phyloP scores from a whole-genome alignment of 2,888 invertebrate species.

The Diplazon laetatorius region DNA sequence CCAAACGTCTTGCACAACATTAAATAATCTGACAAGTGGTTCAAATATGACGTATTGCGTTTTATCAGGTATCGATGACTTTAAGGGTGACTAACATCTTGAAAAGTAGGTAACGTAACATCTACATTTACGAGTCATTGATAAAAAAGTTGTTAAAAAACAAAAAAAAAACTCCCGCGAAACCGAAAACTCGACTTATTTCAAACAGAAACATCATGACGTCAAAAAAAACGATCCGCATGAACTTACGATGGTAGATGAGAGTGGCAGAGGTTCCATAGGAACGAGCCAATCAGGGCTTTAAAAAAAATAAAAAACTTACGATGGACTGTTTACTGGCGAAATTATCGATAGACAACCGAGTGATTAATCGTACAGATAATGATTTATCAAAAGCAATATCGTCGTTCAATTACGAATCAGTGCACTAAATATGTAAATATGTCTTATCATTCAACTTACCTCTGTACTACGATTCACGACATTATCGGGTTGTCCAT shows the following conservation, averaged over 20 bases:
- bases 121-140: not conserved
- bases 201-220: not conserved
- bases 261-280: no score
- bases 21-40: conserved; percentile 3
- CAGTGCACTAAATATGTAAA: conserved; percentile 6
- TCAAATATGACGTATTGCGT: not conserved
- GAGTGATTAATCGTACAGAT: conserved; percentile 31
- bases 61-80: conserved; percentile 34
- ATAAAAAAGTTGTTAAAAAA: not conserved
- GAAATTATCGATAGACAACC: conserved; percentile 28
- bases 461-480: conserved; percentile 44
- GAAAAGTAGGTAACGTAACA: conserved; percentile 34
- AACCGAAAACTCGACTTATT: not conserved
- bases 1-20: not conserved
- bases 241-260: not conserved
- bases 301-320: no score
- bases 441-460: conserved; percentile 37
- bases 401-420: conserved; percentile 3
- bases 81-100: conserved; percentile 40
- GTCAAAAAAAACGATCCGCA: not conserved
- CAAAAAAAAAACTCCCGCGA: not conserved
- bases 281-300: no score
- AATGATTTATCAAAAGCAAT: conserved; percentile 31
- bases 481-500: conserved; percentile 49
- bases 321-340: conserved; percentile 16